phyloP scores from a whole-genome alignment of 2,113 vertebrate genomes.

The Tapirus terrestris region DNA sequence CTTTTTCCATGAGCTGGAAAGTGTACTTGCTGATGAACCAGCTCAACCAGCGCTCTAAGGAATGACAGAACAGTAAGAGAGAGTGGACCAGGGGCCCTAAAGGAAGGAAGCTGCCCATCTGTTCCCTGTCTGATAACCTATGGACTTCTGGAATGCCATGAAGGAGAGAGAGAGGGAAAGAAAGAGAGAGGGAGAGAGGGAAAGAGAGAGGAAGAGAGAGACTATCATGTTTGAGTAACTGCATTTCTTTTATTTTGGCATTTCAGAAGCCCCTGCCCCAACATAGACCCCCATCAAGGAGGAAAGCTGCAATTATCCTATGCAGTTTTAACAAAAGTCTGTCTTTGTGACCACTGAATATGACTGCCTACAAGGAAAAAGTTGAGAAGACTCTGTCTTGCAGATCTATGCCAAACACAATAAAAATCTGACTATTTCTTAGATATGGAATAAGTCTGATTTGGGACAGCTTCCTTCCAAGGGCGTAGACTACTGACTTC shows the following conservation, averaged over 20 bases:
- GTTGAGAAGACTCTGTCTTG: background rate
- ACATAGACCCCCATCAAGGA: background rate
- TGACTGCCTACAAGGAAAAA: background rate
- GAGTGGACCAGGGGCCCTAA: background rate
- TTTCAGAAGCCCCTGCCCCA: background rate
- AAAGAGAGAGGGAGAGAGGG: background rate
- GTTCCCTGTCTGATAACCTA: background rate
- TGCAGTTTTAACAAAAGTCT: background rate
- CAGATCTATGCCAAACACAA: background rate
- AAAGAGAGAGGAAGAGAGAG: too few relatives aligned
- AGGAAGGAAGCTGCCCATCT: background rate
- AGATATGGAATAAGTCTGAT: background rate
- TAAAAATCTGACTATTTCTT: background rate
- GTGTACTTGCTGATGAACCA: background rate
- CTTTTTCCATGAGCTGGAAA: background rate
- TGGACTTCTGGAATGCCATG: background rate
- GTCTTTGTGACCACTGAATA: background rate
- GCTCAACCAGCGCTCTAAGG: background rate
- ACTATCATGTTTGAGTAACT: background rate
- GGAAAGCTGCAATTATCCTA: background rate
- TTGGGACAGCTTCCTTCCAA: background rate
- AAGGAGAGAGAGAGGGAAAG: background rate
- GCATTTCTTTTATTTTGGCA: background rate
- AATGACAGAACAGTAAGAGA: background rate
- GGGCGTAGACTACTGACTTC: background rate